Conservation (phyloP, 2,888 invertebrate species). For the Pollenia amentaria region DNA sequence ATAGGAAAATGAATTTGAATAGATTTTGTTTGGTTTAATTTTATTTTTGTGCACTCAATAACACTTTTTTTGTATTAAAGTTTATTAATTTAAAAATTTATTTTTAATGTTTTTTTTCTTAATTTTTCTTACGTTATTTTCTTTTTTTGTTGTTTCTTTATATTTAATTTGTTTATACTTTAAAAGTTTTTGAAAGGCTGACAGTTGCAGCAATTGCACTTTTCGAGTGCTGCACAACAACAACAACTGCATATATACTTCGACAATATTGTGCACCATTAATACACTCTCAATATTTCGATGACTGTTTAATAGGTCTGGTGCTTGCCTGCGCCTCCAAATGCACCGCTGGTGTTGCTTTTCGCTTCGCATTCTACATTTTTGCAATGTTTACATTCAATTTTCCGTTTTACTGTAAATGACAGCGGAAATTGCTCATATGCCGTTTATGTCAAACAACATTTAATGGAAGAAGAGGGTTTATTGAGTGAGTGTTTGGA, state of each 20-base stretch:
- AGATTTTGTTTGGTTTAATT: neutral
- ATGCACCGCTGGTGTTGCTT: neutral
- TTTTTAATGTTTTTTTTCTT: constrained; percentile 4
- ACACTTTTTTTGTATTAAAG: constrained; percentile 39
- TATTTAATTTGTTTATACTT: constrained; percentile 68
- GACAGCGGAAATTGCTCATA: constrained; percentile 75
- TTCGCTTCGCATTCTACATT: constrained; percentile 2
- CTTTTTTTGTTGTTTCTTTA: neutral
- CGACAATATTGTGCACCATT: constrained; percentile 17
- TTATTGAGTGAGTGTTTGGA: neutral
- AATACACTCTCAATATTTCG: constrained; percentile 72
- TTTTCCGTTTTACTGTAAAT: constrained; percentile 58
- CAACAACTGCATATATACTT: neutral
- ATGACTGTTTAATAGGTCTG: constrained; percentile 72
- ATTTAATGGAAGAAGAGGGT: constrained; percentile 58
- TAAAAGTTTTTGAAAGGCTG: constrained; percentile 63
- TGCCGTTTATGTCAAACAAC: constrained; percentile 69
- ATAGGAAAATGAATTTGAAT: constrained; percentile 50
- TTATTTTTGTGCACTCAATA: constrained; percentile 38
- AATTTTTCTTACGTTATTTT: neutral
- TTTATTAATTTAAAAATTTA: constrained; percentile 25
- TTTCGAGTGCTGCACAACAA: constrained; percentile 52
- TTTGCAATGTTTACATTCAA: constrained; percentile 65
- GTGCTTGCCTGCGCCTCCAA: constrained; percentile 10
- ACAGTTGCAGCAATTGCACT: constrained; percentile 64